Conservation (phyloP, 2,113 vertebrate species). For the Marmota monax region DNA sequence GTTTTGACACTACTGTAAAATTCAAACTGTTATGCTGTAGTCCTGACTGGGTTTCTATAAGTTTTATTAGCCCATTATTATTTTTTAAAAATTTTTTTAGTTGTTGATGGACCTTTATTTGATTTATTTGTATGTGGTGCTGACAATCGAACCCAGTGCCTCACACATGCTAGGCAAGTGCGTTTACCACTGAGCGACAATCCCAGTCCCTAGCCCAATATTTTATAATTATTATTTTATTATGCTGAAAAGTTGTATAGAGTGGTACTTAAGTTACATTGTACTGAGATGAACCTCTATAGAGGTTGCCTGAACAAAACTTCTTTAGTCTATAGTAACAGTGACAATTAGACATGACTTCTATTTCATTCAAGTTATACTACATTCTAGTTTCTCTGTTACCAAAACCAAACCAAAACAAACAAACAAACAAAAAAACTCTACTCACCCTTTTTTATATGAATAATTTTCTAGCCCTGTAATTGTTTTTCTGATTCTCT, state of each 20-base stretch:
- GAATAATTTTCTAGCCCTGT: background rate
- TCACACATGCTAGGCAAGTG: no score
- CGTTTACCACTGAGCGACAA: no score
- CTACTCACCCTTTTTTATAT: background rate
- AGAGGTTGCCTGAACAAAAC: background rate
- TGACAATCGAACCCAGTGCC: no score
- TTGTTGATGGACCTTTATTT: no score
- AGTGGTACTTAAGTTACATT: background rate
- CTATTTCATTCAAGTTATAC: background rate
- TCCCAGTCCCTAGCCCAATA: no score
- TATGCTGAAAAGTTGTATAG: background rate
- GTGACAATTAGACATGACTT: background rate
- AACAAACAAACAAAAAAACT: background rate
- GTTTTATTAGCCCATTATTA: background rate
- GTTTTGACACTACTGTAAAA: background rate
- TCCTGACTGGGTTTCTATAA: background rate
- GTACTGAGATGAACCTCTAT: background rate
- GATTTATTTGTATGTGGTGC: no score
- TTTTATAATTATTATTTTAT: no score
- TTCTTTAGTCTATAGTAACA: background rate
- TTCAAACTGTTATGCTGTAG: background rate
- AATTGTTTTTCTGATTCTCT: background rate
- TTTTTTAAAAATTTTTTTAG: no score
- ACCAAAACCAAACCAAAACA: background rate
- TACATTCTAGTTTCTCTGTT: background rate